These are phyloP conservation scores for Gallinago undulata DNA, from an alignment of 2,113 vertebrate species.

Conservation along the genomic window DNA sequence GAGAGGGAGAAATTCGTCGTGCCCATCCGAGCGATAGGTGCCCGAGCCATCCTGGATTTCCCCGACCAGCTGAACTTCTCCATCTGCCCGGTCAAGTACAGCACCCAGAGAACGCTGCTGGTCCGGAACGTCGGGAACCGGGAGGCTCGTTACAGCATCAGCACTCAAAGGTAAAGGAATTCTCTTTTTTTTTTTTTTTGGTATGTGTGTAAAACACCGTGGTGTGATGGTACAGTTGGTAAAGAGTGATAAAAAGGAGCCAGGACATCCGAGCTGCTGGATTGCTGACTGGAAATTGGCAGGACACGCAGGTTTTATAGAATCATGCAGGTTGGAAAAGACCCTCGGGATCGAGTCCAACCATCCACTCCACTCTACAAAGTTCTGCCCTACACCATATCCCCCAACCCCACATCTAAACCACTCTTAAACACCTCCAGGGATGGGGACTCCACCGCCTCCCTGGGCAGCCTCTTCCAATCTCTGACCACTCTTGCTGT, in stretches of 20 bases:
- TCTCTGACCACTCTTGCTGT: too few species aligned
- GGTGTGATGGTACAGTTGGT: neutral
- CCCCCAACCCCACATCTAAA: too few species aligned
- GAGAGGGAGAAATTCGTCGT: constrained; percentile 84
- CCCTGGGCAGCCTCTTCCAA: too few species aligned
- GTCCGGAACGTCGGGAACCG: constrained; percentile 80
- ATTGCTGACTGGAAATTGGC: neutral
- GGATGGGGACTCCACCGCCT: too few species aligned
- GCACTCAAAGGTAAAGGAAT: constrained; percentile 74
- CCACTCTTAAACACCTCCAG: too few species aligned
- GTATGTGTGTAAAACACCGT: neutral
- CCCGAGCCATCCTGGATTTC: constrained; percentile 83
- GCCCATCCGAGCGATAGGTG: constrained; percentile 79
- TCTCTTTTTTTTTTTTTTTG: neutral
- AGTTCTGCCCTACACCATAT: too few species aligned
- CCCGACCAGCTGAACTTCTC: constrained; percentile 83
- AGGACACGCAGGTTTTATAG: rapidly evolving
- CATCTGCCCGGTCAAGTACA: constrained; percentile 78
- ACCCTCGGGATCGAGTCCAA: too few species aligned
- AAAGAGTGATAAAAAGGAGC: neutral
- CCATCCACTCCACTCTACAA: too few species aligned
- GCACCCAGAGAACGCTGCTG: constrained; percentile 79
- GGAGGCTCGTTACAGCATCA: constrained; percentile 76
- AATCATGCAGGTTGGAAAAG: too few species aligned
- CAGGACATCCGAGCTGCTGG: neutral